phyloP scores from a whole-genome alignment of 2,888 invertebrate genomes.

The Flabesymbios commensalis region DNA sequence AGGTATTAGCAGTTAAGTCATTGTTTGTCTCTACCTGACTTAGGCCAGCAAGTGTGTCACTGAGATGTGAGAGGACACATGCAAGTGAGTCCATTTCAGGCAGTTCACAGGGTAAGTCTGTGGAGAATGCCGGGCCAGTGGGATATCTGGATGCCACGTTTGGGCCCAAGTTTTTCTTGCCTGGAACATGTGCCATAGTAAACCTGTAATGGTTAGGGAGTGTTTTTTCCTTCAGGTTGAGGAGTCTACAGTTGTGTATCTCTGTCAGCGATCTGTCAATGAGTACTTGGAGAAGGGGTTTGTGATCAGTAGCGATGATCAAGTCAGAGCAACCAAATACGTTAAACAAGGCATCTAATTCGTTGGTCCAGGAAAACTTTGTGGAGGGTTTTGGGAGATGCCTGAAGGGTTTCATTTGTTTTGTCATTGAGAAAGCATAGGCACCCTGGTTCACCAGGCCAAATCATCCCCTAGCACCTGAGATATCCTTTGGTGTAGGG shows the following conservation, averaged over 20 bases:
- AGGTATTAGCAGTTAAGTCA: not conserved
- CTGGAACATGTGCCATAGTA: not conserved
- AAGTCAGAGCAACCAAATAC: too few species aligned
- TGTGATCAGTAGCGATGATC: too few species aligned
- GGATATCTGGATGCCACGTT: not conserved
- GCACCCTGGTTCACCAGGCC: not conserved
- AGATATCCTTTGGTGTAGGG: not conserved
- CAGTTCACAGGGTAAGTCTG: not conserved
- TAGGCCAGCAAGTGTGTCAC: not conserved
- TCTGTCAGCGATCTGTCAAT: too few species aligned
- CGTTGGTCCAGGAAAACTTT: too few species aligned
- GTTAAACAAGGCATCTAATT: too few species aligned
- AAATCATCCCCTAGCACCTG: too few species aligned
- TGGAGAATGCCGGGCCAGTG: not conserved
- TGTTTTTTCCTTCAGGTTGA: not conserved
- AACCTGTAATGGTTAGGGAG: not conserved
- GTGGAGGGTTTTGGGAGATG: too few species aligned
- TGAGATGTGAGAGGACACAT: too few species aligned
- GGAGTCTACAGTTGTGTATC: not conserved
- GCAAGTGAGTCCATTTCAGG: not conserved
- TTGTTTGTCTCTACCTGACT: not conserved
- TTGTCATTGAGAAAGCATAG: not conserved
- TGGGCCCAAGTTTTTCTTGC: not conserved
- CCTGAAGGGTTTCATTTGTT: too few species aligned
- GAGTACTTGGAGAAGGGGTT: too few species aligned